A percentile compares a stretch with the other conserved stretches of the same genome.
Conservation (phyloP, 92 coral and sea anemone genomes). For the Paramuricea clavata region DNA sequence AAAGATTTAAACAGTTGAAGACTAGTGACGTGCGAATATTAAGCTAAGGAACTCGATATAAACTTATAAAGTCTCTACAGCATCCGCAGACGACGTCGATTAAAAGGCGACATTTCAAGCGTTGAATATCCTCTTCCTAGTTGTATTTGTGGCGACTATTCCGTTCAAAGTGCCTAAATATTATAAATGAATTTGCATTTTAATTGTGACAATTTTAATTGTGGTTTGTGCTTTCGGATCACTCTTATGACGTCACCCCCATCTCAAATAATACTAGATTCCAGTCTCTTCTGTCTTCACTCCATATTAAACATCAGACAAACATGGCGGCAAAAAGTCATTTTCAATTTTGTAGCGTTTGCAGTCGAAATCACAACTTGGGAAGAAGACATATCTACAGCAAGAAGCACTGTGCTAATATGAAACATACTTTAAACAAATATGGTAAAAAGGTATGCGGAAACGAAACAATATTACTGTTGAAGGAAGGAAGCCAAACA, state of each 20-base stretch:
- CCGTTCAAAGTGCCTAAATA: not conserved
- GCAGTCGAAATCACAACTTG: constrained; percentile 87
- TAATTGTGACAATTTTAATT: not conserved
- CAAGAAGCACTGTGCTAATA: constrained; percentile 72
- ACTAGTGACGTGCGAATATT: not conserved
- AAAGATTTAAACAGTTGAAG: not conserved
- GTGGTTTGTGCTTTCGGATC: not conserved
- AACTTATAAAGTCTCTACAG: not conserved
- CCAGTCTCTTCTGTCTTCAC: not conserved
- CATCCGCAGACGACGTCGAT: not conserved
- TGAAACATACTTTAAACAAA: constrained; percentile 74
- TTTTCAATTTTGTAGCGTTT: constrained; percentile 80
- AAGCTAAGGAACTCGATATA: not conserved
- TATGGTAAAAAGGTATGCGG: constrained; percentile 86
- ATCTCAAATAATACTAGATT: not conserved
- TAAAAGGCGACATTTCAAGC: constrained; percentile 1
- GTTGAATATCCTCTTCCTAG: not conserved
- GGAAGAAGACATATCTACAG: constrained; percentile 93
- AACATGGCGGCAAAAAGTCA: constrained; percentile 53
- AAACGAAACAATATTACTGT: not conserved
- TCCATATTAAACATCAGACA: not conserved
- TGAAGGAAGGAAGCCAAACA: not conserved
- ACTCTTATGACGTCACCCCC: not conserved
- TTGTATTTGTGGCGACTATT: not conserved
- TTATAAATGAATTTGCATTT: constrained; percentile 7